Evolutionary conservation across 2,888 invertebrate species (phyloP).

Genomic region (Fragum sueziense): DNA sequence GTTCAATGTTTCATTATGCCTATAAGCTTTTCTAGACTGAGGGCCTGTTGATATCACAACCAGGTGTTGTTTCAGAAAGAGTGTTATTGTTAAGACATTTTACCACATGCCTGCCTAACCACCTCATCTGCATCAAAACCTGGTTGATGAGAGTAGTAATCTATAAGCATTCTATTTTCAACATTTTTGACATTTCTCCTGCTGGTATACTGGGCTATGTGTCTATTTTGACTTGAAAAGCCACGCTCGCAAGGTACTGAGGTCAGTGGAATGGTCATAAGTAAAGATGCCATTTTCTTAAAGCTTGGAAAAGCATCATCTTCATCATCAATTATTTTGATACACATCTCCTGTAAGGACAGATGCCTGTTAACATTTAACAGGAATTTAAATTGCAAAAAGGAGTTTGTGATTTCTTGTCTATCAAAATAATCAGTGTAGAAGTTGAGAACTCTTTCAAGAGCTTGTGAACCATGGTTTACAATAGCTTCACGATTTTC

Average conservation of each 20-base stretch:
- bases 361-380: conserved; percentile 33
- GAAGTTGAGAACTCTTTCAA: conserved; percentile 6
- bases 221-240: conserved; percentile 38
- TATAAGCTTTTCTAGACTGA: background rate
- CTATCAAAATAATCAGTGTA: conserved; percentile 10
- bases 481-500: background rate
- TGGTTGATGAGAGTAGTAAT: background rate
- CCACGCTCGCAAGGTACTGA: conserved; percentile 47
- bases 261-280: conserved; percentile 35
- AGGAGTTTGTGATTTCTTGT: background rate
- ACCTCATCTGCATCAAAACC: background rate
- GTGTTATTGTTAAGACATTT: background rate
- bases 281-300: conserved; percentile 23
- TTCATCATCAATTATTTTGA: background rate
- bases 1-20: too few species aligned
- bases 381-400: conserved; percentile 38
- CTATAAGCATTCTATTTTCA: conserved; percentile 33
- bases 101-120: background rate
- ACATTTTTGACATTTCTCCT: conserved; percentile 25
- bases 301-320: conserved; percentile 34
- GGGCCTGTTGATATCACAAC: background rate
- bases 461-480: background rate
- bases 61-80: background rate
- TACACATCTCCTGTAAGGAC: background rate
- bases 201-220: conserved; percentile 6